phyloP scores from a whole-genome alignment of 30 jellyfish, hydroid and myxozoan genomes.

The Haliclystus octoradiatus region DNA sequence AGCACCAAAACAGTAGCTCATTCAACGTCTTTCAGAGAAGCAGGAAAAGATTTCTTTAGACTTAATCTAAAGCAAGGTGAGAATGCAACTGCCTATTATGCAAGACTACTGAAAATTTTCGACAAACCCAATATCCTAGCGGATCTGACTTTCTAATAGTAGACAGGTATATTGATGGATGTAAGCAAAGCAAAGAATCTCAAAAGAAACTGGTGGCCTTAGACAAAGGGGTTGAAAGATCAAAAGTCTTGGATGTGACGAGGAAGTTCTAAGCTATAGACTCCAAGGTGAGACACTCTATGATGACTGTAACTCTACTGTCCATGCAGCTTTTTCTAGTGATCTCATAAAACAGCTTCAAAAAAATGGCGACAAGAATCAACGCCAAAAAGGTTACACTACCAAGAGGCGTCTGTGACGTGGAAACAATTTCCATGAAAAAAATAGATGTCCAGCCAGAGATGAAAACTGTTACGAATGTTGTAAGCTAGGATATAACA shows the following conservation, averaged over 20 bases:
- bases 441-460: too few species aligned
- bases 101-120: background rate
- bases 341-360: background rate
- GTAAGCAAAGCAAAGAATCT: background rate
- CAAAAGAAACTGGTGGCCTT: conserved; percentile 1
- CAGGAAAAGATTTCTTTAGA: background rate
- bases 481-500: too few species aligned
- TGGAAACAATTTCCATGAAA: too few species aligned
- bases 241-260: background rate
- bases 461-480: too few species aligned
- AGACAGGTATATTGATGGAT: background rate
- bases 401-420: too few species aligned
- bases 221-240: background rate
- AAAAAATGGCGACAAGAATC: too few species aligned
- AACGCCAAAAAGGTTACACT: too few species aligned
- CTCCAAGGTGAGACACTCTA: background rate
- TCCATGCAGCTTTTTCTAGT: background rate
- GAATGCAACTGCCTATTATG: background rate
- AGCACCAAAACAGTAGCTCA: too few species aligned
- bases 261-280: background rate
- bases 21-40: background rate
- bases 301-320: background rate
- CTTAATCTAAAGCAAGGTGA: background rate
- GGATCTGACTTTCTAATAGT: background rate
- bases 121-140: background rate